Evolutionary conservation across 2,113 vertebrate genomes (phyloP).

Genomic region (Hipposideros armiger): DNA sequence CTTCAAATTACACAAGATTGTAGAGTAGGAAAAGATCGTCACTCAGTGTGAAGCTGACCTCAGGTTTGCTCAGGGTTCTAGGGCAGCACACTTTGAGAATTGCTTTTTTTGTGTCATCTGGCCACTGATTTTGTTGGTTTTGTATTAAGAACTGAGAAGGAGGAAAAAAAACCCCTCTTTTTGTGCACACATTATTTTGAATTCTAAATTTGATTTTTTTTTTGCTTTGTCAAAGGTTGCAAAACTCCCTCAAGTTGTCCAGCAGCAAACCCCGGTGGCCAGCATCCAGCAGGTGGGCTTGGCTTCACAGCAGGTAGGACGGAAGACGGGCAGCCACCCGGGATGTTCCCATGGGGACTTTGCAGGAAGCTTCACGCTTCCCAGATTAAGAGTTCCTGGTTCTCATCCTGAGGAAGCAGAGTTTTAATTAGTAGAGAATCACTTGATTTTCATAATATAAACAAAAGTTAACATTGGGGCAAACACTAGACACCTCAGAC

Average conservation of each 20-base stretch:
- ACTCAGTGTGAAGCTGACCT: rapidly evolving
- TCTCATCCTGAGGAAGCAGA: background rate
- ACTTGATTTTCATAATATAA: background rate
- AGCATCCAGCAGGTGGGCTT: conserved; percentile 92
- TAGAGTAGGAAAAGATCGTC: rapidly evolving
- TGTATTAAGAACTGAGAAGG: background rate
- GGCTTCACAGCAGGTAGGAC: conserved; percentile 92
- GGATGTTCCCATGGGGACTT: background rate
- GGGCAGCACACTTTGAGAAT: rapidly evolving
- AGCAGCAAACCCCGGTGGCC: conserved; percentile 89
- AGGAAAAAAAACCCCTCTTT: background rate
- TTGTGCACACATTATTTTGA: background rate
- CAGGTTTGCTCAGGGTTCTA: rapidly evolving
- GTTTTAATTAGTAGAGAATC: background rate
- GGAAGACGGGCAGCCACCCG: rapidly evolving
- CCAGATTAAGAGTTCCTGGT: no score
- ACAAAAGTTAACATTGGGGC: no score
- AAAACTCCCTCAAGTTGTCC: conserved; percentile 90
- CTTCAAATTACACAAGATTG: rapidly evolving
- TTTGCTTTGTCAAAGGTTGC: conserved; percentile 86
- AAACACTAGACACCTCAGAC: no score
- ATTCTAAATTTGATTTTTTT: background rate
- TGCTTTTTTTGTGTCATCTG: background rate
- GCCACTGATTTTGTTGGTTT: background rate
- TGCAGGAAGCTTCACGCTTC: rapidly evolving